Evolutionary conservation across 2,888 invertebrate species (phyloP), one percentile per base, ranked within the genome.

Genomic region (Mycalesis mineus): DNA sequence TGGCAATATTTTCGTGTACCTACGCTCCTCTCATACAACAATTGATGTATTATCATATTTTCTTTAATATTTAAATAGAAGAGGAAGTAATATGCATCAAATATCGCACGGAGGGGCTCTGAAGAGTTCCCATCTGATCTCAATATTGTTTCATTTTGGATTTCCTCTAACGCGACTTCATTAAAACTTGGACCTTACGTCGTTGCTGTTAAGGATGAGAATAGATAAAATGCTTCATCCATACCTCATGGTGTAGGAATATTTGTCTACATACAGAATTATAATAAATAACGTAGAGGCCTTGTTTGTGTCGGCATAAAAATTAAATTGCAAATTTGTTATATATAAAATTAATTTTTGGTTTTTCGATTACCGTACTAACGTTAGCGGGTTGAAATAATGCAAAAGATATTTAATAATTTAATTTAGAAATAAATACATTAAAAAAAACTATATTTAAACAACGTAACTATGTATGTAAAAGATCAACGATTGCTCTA

Each of bases 91-190:
- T 45, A 45, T 45, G 45, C 45, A 45, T 45, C 45, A 45, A 45
- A 45, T 45, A 45, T 45, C 45, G 29, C 45, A 13, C 8, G 45
- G 29, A 29, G 45, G 45, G 45, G 45, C 45, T 31, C 13, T 45
- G 29, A 29, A 29, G 45, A 31, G 45, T 45, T 45, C 29, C 45
- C 45, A 45, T 45, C 45, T 45, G 29, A 45, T 45, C 45, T 29
- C 45, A 45, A 45, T 45, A 45, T 45, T 45, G 45, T 45, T 45
- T 45, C 45, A 45, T 45, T 45, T 45, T 14, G 29, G 13, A 45
- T 28, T 45, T 45, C 45, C 29, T 29, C 13, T 13, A 45, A 14
- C 13, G 1, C 8, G 0, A 13, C 2, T 5, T 29, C 6, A 0
- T 14, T 1, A 31, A 8, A 29, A 31, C 14, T 8, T 45, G 45